A percentile compares a stretch with the other conserved stretches of the same genome.
Conservation (phyloP, 2,113 vertebrate species). For the Peromyscus leucopus region DNA sequence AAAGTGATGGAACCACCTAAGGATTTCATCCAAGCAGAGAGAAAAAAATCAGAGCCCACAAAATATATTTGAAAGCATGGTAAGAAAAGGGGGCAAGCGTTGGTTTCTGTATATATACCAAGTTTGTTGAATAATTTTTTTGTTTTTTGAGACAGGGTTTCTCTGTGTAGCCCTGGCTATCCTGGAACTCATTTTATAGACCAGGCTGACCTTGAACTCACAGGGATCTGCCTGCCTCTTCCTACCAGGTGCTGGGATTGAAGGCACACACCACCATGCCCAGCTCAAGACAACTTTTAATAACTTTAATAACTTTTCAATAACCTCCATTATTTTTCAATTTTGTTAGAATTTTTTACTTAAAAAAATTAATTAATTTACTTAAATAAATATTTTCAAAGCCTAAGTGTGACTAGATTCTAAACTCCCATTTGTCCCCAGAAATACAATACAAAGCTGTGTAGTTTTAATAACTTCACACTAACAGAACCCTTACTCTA, state of each 20-base stretch:
- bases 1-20: neutral
- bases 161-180: neutral
- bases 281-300: too few species aligned
- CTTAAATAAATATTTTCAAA: conserved; percentile 1
- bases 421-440: neutral
- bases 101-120: neutral
- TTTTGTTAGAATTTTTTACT: too few species aligned
- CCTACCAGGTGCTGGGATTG: neutral
- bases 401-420: neutral
- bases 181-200: neutral
- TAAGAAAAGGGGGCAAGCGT: neutral
- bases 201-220: neutral
- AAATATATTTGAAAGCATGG: conserved; percentile 22
- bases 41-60: neutral
- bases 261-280: neutral
- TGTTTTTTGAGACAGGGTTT: neutral
- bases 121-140: neutral
- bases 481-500: neutral
- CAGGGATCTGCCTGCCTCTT: neutral
- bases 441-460: neutral
- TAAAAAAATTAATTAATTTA: too few species aligned
- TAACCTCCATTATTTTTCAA: too few species aligned
- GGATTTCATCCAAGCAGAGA: neutral
- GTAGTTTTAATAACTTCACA: neutral
- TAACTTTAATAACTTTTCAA: neutral